Evolutionary conservation across 2,113 vertebrate species (phyloP).

Genomic region (Macquaria ambigua): DNA sequence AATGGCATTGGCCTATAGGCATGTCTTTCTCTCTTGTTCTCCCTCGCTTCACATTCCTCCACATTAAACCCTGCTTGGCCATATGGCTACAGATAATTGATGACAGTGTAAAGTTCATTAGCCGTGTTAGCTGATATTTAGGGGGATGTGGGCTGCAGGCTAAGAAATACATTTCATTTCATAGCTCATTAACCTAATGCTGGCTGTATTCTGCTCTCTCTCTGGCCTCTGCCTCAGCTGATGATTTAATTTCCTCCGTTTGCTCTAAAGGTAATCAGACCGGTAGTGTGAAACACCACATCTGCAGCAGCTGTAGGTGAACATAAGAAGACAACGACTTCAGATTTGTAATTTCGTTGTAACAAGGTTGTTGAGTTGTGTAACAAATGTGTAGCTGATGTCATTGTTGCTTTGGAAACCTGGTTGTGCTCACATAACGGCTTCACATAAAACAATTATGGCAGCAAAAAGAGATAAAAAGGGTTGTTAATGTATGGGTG

Average conservation of each 20-base stretch:
- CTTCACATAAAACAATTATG: neutral
- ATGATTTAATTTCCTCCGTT: constrained; percentile 60
- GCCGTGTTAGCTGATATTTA: constrained; percentile 74
- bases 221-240: constrained; percentile 36
- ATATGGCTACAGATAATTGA: constrained; percentile 70
- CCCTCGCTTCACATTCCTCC: neutral
- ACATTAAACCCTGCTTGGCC: constrained; percentile 26
- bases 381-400: neutral
- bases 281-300: constrained; percentile 7
- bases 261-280: constrained; percentile 41
- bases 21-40: neutral
- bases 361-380: constrained; percentile 1
- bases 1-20: neutral
- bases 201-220: constrained; percentile 28
- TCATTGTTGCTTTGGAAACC: constrained; percentile 4
- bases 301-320: neutral
- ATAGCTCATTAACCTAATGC: constrained; percentile 79
- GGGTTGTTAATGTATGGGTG: neutral
- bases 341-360: neutral
- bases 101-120: constrained; percentile 75
- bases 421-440: neutral
- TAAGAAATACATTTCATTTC: constrained; percentile 80
- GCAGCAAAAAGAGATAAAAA: neutral
- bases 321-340: neutral
- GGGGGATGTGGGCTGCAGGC: constrained; percentile 61